phyloP scores from a whole-genome alignment of 2,113 vertebrate genomes.

The Ivindomyrus marchei region DNA sequence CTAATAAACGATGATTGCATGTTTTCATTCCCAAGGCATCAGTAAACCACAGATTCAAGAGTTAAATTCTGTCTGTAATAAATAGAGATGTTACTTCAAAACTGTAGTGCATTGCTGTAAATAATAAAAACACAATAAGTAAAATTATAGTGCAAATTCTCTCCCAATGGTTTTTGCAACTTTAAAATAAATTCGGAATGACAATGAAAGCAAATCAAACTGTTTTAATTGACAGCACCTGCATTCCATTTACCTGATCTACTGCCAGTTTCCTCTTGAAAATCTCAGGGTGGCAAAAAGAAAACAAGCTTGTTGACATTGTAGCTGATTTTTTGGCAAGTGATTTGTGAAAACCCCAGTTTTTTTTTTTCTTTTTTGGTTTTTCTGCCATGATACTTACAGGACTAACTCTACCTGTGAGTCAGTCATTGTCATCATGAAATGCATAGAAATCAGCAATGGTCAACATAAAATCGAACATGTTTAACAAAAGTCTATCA shows the following conservation, averaged over 20 bases:
- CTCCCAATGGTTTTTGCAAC: constrained; percentile 59
- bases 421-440: constrained; percentile 69
- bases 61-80: constrained; percentile 63
- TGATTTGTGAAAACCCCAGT: constrained; percentile 53
- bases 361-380: constrained; percentile 37
- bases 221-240: constrained; percentile 30
- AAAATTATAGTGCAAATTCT: constrained; percentile 84
- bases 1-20: constrained; percentile 64
- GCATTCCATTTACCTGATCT: constrained; percentile 28
- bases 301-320: constrained; percentile 64
- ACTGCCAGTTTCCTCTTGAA: constrained; percentile 23
- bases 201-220: constrained; percentile 46
- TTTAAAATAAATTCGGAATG: constrained; percentile 66
- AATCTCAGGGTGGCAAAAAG: constrained; percentile 33
- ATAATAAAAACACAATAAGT: constrained; percentile 52
- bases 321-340: constrained; percentile 86
- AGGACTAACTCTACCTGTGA: constrained; percentile 56
- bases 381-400: constrained; percentile 48
- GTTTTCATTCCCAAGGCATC: constrained; percentile 82
- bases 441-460: constrained; percentile 80
- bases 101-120: constrained; percentile 93
- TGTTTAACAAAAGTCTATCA: constrained; percentile 67
- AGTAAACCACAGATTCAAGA: constrained; percentile 84
- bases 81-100: constrained; percentile 86
- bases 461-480: constrained; percentile 60